Conservation (phyloP, 2,113 vertebrate species). For the Myotis brandtii region DNA sequence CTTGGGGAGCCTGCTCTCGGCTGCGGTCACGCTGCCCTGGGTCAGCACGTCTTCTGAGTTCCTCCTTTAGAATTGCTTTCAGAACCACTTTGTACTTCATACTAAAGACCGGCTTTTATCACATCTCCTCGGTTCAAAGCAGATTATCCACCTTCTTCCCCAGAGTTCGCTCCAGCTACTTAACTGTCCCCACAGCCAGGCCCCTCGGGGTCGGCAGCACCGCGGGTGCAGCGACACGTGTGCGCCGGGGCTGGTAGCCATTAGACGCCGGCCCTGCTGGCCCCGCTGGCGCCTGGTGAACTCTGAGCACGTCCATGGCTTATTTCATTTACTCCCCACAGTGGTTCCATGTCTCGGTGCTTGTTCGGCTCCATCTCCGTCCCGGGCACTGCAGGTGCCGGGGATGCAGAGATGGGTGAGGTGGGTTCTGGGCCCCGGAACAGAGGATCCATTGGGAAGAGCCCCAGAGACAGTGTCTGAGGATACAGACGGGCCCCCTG, state of each 20-base stretch:
- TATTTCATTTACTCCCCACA: too few species aligned
- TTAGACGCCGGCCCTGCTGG: neutral
- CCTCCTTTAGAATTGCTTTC: neutral
- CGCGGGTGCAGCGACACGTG: rapidly evolving
- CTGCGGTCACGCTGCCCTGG: neutral
- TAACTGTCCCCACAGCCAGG: neutral
- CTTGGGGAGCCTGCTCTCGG: neutral
- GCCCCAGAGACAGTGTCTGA: neutral
- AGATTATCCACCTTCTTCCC: neutral
- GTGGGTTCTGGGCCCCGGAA: too few species aligned
- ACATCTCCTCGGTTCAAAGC: neutral
- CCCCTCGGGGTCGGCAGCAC: neutral
- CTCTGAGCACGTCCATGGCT: too few species aligned
- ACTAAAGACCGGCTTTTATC: rapidly evolving
- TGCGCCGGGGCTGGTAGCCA: rapidly evolving
- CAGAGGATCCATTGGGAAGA: neutral
- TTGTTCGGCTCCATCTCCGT: too few species aligned
- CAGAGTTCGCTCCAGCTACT: too few species aligned
- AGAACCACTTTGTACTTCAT: neutral
- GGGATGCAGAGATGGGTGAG: neutral
- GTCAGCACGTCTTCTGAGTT: neutral
- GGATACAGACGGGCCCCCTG: neutral
- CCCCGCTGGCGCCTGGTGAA: neutral
- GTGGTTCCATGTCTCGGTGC: neutral
- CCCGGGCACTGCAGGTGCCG: neutral